phyloP scores from a whole-genome alignment of 2,797 vertebrate genomes.

The Pangasius mekongensis region DNA sequence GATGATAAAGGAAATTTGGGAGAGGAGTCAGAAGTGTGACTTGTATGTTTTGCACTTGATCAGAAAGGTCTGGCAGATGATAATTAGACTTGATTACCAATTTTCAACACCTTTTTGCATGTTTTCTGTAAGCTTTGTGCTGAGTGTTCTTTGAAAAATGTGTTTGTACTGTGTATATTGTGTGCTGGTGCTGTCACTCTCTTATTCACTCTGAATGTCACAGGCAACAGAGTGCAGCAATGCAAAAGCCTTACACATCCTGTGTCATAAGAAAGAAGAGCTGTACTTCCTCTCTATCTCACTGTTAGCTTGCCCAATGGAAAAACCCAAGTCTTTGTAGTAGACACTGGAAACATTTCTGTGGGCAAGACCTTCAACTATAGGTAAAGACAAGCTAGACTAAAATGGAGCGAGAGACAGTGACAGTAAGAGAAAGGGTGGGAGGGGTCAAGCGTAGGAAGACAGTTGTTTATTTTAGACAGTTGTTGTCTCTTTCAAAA shows the following conservation, averaged over 20 bases:
- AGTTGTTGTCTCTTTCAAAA: conserved; percentile 38
- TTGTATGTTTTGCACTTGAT: conserved; percentile 5
- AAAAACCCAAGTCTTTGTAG: conserved; percentile 75
- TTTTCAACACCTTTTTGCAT: neutral
- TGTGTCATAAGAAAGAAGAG: conserved; percentile 73
- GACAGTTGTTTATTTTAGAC: conserved; percentile 70
- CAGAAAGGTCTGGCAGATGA: neutral
- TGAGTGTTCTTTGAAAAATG: neutral
- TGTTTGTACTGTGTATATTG: conserved; percentile 51
- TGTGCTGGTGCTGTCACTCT: conserved; percentile 69
- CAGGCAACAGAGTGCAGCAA: conserved; percentile 63
- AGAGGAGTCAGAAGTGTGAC: conserved; percentile 67
- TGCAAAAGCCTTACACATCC: conserved; percentile 76
- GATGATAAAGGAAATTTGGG: conserved; percentile 63
- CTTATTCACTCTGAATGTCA: conserved; percentile 60
- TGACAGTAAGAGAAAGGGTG: conserved; percentile 20
- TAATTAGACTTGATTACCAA: neutral
- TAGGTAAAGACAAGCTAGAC: conserved; percentile 60
- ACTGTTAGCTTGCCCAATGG: conserved; percentile 59
- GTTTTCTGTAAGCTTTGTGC: neutral
- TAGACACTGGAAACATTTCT: conserved; percentile 80
- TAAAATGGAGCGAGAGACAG: neutral
- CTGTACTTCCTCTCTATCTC: conserved; percentile 65
- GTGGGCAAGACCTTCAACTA: conserved; percentile 72
- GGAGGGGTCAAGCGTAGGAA: conserved; percentile 41